Evolutionary conservation across 2,113 vertebrate species (phyloP).

Genomic region (cattle (Bos taurus)): DNA sequence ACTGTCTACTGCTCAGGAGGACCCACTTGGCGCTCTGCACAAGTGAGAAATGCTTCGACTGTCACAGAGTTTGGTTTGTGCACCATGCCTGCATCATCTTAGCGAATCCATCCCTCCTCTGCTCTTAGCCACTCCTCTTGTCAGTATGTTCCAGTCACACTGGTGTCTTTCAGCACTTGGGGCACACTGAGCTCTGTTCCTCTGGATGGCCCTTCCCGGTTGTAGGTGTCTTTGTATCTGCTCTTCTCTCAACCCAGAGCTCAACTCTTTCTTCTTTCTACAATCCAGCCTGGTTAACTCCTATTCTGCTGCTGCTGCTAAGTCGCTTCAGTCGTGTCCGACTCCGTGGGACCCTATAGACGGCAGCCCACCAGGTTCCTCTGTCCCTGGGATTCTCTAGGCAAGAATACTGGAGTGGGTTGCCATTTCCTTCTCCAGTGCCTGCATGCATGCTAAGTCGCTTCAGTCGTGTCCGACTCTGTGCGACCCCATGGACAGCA

Average conservation of each 20-base stretch:
- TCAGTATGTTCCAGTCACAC: background rate
- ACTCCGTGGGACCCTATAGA: background rate
- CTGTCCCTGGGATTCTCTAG: no score
- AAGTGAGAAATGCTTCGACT: background rate
- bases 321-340: rapidly evolving
- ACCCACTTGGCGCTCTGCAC: background rate
- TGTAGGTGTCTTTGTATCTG: background rate
- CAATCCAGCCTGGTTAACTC: background rate
- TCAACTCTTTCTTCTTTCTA: background rate
- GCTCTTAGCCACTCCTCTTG: background rate
- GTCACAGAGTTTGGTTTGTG: background rate
- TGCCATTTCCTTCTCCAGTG: no score
- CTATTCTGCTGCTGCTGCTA: background rate
- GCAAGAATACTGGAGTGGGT: no score
- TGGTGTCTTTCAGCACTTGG: background rate
- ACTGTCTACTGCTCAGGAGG: background rate
- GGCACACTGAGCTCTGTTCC: background rate
- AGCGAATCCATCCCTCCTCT: no score
- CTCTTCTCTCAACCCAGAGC: background rate
- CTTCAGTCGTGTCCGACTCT: background rate
- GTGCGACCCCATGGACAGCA: rapidly evolving
- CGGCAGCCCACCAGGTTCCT: background rate
- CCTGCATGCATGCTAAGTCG: no score
- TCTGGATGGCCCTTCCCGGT: background rate
- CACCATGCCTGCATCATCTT: background rate